Conservation (phyloP, 2,797 vertebrate species). For the Pelobates cultripes region DNA sequence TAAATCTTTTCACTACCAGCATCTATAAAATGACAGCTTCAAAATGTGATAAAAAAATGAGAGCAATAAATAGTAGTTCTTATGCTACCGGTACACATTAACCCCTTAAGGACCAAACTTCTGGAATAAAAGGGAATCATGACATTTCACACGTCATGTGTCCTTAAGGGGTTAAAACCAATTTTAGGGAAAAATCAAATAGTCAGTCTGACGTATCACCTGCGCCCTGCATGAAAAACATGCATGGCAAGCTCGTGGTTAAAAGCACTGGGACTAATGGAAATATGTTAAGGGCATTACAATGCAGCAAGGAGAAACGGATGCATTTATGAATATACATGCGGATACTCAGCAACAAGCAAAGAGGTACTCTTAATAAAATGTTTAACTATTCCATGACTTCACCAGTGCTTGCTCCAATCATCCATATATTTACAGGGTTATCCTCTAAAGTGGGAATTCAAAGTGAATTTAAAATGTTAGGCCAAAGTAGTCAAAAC, state of each 20-base stretch:
- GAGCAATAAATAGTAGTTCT: slow-evolving; percentile 63
- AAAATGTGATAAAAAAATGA: slow-evolving; percentile 56
- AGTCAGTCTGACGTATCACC: slow-evolving; percentile 60
- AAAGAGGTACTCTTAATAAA: no score
- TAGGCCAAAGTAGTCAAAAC: no score
- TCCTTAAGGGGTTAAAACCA: slow-evolving; percentile 9
- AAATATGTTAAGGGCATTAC: not conserved
- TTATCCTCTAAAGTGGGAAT: no score
- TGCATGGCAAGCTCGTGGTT: not conserved
- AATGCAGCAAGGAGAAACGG: not conserved
- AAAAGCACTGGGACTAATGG: not conserved
- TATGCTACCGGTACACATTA: slow-evolving; percentile 57
- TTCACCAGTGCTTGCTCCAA: no score
- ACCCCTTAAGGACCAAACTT: not conserved
- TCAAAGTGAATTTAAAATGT: no score
- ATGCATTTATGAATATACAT: not conserved
- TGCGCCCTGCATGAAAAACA: slow-evolving; percentile 20
- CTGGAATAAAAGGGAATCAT: no score
- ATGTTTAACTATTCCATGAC: no score
- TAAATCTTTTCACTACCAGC: slow-evolving; percentile 60
- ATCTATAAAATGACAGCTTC: slow-evolving; percentile 62
- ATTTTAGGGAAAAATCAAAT: slow-evolving; percentile 56
- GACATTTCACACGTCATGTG: no score
- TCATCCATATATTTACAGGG: no score
- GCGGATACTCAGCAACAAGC: not conserved